Conservation (phyloP, 1,140 invertebrate species). For the Penaeus chinensis region DNA sequence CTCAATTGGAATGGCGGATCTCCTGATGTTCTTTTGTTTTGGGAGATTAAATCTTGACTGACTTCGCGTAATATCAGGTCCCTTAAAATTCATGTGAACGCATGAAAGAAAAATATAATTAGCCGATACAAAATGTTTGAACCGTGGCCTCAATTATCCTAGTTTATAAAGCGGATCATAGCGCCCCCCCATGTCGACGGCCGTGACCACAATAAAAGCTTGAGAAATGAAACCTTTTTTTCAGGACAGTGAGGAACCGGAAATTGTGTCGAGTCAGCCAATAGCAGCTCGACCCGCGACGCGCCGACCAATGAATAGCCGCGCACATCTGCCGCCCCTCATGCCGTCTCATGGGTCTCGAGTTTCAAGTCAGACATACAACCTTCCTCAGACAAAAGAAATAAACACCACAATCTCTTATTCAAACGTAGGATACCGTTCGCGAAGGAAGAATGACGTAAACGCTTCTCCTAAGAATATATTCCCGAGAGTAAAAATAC, state of each 20-base stretch:
- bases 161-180: neutral
- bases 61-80: too few species aligned
- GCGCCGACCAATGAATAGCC: constrained; percentile 8
- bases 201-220: constrained; percentile 2
- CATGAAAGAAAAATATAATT: too few species aligned
- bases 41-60: too few species aligned
- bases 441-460: too few species aligned
- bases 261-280: constrained; percentile 8
- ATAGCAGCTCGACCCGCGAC: neutral
- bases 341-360: neutral
- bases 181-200: neutral
- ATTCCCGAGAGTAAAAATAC: neutral
- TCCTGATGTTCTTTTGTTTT: too few species aligned
- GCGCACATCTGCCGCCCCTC: neutral
- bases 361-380: neutral
- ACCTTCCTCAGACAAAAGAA: neutral
- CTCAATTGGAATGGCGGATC: too few species aligned
- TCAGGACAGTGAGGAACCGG: constrained; percentile 20
- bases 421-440: neutral
- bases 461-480: too few species aligned
- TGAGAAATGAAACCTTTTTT: constrained; percentile 20
- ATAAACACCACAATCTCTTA: neutral
- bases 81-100: too few species aligned
- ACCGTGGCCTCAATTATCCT: too few species aligned
- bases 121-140: too few species aligned